phyloP scores from a whole-genome alignment of 2,888 invertebrate genomes.

The Calliopum simillimum region DNA sequence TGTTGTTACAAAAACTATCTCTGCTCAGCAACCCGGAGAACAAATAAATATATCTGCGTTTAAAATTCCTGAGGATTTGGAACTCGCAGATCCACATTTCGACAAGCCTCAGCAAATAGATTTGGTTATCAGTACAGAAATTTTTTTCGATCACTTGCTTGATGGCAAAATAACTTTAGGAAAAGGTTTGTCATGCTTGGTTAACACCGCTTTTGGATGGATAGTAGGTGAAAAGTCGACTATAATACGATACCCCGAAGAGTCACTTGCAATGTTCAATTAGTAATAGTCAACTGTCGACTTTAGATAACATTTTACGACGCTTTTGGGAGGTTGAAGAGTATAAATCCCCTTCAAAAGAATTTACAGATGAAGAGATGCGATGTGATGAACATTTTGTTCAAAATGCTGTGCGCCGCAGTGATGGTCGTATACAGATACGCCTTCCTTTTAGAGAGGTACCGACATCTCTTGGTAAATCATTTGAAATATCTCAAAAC shows the following conservation, averaged over 20 bases:
- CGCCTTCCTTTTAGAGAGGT: not conserved
- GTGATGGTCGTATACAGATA: not conserved
- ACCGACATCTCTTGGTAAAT: not conserved
- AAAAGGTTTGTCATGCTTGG: too few species aligned
- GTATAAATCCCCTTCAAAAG: too few species aligned
- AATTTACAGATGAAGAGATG: not conserved
- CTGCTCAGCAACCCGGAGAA: conserved; percentile 26
- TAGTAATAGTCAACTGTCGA: too few species aligned
- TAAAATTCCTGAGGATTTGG: conserved; percentile 26
- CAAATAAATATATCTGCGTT: conserved; percentile 11
- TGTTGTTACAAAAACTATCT: conserved; percentile 36
- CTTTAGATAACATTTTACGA: too few species aligned
- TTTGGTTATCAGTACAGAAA: conserved; percentile 28
- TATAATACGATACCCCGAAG: too few species aligned
- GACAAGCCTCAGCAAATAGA: conserved; percentile 33
- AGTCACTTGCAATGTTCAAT: too few species aligned
- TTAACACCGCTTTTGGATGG: too few species aligned
- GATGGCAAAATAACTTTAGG: too few species aligned
- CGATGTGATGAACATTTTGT: not conserved
- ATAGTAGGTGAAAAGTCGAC: too few species aligned
- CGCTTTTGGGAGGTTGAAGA: too few species aligned
- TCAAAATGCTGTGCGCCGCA: not conserved
- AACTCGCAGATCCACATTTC: conserved; percentile 34
- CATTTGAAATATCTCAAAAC: too few species aligned
- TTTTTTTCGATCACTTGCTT: too few species aligned